These are phyloP conservation scores for Bucco capensis DNA, from an alignment of 2,113 vertebrate species.

Conservation along the genomic window DNA sequence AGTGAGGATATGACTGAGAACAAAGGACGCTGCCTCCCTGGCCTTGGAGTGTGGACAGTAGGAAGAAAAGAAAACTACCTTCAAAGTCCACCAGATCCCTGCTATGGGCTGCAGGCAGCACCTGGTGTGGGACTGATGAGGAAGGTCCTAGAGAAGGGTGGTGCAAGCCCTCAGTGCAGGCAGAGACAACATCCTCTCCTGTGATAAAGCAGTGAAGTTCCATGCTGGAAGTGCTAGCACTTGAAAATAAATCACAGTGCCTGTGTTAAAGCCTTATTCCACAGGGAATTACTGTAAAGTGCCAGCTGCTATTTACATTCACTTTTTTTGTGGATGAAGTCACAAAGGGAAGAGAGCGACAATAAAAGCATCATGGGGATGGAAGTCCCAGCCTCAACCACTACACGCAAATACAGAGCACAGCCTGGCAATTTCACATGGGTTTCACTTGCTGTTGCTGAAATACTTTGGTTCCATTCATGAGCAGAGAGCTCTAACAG, in stretches of 20 bases:
- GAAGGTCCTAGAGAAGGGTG: not conserved
- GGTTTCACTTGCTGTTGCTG: not conserved
- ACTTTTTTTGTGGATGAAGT: not conserved
- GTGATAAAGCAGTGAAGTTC: not conserved
- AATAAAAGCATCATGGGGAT: not conserved
- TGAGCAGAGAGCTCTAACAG: not conserved
- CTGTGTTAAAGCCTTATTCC: not conserved
- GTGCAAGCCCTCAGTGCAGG: not conserved
- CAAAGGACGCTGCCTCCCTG: not conserved
- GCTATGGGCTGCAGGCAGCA: not conserved
- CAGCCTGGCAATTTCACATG: not conserved
- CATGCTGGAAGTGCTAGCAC: not conserved
- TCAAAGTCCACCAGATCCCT: not conserved
- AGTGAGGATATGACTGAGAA: fast-evolving
- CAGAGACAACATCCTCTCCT: not conserved
- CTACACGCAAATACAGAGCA: not conserved
- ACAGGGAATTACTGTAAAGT: not conserved
- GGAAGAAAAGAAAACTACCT: not conserved
- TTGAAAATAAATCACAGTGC: conserved; percentile 20
- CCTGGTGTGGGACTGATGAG: not conserved
- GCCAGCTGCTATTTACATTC: not conserved
- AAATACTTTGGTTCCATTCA: not conserved
- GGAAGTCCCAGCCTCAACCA: not conserved
- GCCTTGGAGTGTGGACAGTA: fast-evolving
- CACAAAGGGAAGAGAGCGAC: not conserved